Evolutionary conservation across 2,888 invertebrate species (phyloP), one percentile per base, ranked within the genome.

Genomic region (Drosophila subsilvestris): DNA sequence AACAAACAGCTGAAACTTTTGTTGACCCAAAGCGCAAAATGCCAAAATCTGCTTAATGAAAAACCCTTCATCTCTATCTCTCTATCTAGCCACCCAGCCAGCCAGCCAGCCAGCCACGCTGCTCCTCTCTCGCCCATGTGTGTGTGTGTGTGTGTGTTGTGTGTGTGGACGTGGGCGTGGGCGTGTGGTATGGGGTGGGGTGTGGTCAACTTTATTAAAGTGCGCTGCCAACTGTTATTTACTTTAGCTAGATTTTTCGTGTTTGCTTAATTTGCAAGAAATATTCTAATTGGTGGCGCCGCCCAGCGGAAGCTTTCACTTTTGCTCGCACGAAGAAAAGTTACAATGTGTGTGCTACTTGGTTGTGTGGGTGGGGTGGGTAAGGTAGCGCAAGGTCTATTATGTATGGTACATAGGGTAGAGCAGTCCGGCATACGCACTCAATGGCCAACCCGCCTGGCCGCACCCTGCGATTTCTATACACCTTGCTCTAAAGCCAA

Each of bases 231-330:
- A 61, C 53, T 66, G 29, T 57, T 18, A 32, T n/a, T 18, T 22
- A 14, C 45, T 47, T 55, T 20, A 20, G 20, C 32, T 17, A 18
- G 65, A 65, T 55, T 65, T 68, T 69, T 67, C 59, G 67, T 58
- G 56, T 63, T 71, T 71, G 49, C 44, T 74, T 63, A 59, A 44
- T 74, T 74, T 74, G 37, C 42, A 47, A 71, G 71, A 58, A 72
- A 58, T 58, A 25, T 57, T 63, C 63, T 63, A 57, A 70, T 70
- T 67, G 61, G 80, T 83, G 86, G 86, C 83, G 86, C 86, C 75
- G 68, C 78, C 77, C 77, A 79, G 68, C 79, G 82, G 79, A 49
- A 83, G 86, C 84, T 83, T 86, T 84, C 72, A 61, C 37, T 37
- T 37, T 37, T 37, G n/a, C 37, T 37, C 37, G n/a, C 32, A 32